phyloP scores from a whole-genome alignment of 2,113 vertebrate genomes.

The Phrynosoma platyrhinos region DNA sequence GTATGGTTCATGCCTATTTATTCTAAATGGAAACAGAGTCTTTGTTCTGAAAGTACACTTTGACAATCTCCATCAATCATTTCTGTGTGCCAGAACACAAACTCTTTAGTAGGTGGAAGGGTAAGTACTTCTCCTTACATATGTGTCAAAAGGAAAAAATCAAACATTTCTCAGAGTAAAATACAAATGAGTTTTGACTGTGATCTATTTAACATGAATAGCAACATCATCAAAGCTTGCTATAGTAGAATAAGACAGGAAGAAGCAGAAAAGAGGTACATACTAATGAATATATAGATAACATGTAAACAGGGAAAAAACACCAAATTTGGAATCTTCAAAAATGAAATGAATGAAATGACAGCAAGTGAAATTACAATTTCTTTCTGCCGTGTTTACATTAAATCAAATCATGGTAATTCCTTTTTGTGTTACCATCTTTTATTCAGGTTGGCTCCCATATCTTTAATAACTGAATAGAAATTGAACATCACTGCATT shows the following conservation, averaged over 20 bases:
- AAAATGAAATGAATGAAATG: constrained; percentile 21
- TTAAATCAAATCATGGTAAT: not conserved
- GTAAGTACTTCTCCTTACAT: constrained; percentile 61
- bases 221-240: constrained; percentile 47
- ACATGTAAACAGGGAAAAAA: constrained; percentile 22
- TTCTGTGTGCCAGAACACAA: constrained; percentile 14
- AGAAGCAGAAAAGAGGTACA: constrained; percentile 43
- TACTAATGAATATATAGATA: constrained; percentile 54
- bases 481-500: not conserved
- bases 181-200: constrained; percentile 58
- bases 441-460: not conserved
- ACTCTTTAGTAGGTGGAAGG: constrained; percentile 58
- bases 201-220: constrained; percentile 63
- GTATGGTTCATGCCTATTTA: constrained; percentile 15
- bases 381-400: not conserved
- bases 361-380: constrained; percentile 15
- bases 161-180: constrained; percentile 55
- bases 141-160: constrained; percentile 55
- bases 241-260: constrained; percentile 31
- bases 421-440: not conserved
- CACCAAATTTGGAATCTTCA: not conserved
- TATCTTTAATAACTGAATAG: not conserved
- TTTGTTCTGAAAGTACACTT: constrained; percentile 45
- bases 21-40: constrained; percentile 45
- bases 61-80: constrained; percentile 62